Conservation (phyloP, 2,888 invertebrate genomes). For the Thysanoteuthis rhombus region DNA sequence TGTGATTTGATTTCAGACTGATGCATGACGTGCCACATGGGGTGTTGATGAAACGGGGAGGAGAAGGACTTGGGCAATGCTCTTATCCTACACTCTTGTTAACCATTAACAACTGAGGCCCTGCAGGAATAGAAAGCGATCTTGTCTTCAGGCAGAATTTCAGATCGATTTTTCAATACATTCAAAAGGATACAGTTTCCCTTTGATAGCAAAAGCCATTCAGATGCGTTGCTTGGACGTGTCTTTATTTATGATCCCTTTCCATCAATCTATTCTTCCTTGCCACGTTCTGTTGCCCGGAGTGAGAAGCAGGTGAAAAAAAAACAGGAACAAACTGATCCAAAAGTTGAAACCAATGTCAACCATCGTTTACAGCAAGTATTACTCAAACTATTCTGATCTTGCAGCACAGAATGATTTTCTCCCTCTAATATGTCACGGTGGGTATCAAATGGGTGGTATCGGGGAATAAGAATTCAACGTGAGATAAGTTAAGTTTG, state of each 20-base stretch:
- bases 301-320: not conserved
- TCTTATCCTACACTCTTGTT: not conserved
- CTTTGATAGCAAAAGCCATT: not conserved
- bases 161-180: not conserved
- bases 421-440: too few relatives aligned
- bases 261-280: not conserved
- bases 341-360: too few relatives aligned
- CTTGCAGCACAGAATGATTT: too few relatives aligned
- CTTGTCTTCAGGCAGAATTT: not conserved
- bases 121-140: not conserved
- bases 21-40: not conserved
- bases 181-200: not conserved
- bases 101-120: not conserved
- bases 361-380: too few relatives aligned
- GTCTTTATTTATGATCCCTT: not conserved
- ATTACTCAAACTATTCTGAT: too few relatives aligned
- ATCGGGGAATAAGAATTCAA: too few relatives aligned
- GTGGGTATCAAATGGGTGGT: too few relatives aligned
- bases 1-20: not conserved
- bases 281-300: not conserved
- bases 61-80: not conserved
- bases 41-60: not conserved
- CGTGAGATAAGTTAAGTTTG: too few relatives aligned
- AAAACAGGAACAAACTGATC: too few relatives aligned
- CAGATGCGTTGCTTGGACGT: not conserved